Conservation (phyloP, 2,888 invertebrate genomes). For the Adelphocoris suturalis region DNA sequence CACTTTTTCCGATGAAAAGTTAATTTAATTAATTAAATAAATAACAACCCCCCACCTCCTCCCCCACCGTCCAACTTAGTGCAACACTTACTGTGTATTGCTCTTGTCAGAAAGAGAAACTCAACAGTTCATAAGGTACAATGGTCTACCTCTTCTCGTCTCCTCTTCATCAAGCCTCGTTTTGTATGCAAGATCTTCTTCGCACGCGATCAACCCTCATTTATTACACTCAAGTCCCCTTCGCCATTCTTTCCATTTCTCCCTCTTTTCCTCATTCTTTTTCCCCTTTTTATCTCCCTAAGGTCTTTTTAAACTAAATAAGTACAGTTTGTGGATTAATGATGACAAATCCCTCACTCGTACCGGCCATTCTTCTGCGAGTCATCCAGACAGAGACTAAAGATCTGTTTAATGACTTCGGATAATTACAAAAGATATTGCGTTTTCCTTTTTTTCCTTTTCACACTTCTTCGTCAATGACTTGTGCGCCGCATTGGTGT, state of each 20-base stretch:
- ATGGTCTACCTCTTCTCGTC: too few relatives aligned
- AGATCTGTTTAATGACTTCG: constrained; percentile 35
- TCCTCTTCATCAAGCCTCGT: constrained; percentile 52
- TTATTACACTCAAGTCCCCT: constrained; percentile 33
- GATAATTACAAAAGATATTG: constrained; percentile 35
- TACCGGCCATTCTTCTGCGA: constrained; percentile 32
- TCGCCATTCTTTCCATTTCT: constrained; percentile 40
- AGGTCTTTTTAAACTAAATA: constrained; percentile 51
- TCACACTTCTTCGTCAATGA: background rate
- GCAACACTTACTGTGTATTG: too few relatives aligned
- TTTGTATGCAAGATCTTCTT: constrained; percentile 31
- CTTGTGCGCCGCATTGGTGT: too few relatives aligned
- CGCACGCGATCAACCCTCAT: constrained; percentile 46
- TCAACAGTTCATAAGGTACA: too few relatives aligned
- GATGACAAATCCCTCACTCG: constrained; percentile 62
- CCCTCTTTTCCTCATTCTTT: background rate
- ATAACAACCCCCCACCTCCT: too few relatives aligned
- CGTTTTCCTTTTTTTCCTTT: background rate
- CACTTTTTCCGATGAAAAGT: too few relatives aligned
- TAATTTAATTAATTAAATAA: too few relatives aligned
- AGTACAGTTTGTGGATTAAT: constrained; percentile 44
- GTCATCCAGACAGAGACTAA: constrained; percentile 49
- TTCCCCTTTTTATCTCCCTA: background rate
- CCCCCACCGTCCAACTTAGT: too few relatives aligned
- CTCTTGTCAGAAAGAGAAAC: too few relatives aligned